Evolutionary conservation across 2,113 vertebrate species (phyloP).

Genomic region (Rostratula benghalensis): DNA sequence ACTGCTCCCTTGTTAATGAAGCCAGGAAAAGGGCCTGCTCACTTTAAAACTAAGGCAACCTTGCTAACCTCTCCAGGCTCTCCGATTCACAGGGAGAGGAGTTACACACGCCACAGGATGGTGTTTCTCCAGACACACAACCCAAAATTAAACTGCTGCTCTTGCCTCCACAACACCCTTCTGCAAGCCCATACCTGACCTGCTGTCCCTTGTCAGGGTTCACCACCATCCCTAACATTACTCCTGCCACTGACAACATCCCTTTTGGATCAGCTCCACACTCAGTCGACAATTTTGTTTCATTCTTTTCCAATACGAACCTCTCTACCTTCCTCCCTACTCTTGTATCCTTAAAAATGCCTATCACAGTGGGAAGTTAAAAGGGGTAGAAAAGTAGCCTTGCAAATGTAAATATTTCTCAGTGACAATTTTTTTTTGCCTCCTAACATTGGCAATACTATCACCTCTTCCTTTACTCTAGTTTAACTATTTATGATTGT

Average conservation of each 20-base stretch:
- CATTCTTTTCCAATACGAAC: background rate
- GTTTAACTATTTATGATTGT: background rate
- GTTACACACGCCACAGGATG: background rate
- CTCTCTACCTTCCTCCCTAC: background rate
- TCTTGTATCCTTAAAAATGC: background rate
- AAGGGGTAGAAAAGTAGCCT: background rate
- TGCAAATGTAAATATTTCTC: background rate
- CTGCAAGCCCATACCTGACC: slow-evolving; percentile 1
- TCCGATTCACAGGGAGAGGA: slow-evolving; percentile 17
- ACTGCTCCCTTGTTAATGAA: background rate
- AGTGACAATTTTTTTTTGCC: background rate
- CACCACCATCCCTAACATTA: background rate
- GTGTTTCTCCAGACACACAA: background rate
- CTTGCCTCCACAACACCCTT: background rate
- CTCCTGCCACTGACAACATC: background rate
- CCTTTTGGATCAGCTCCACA: background rate
- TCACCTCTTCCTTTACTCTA: background rate
- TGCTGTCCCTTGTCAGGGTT: background rate
- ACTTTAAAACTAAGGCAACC: background rate
- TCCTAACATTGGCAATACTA: background rate
- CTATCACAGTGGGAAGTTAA: background rate
- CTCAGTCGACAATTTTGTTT: background rate
- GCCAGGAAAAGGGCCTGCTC: background rate
- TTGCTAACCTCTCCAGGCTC: background rate
- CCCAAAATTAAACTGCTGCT: slow-evolving; percentile 8